Base-by-base conservation (phyloP, 1,140 invertebrate species). In the Drosophila truncata region DNA sequence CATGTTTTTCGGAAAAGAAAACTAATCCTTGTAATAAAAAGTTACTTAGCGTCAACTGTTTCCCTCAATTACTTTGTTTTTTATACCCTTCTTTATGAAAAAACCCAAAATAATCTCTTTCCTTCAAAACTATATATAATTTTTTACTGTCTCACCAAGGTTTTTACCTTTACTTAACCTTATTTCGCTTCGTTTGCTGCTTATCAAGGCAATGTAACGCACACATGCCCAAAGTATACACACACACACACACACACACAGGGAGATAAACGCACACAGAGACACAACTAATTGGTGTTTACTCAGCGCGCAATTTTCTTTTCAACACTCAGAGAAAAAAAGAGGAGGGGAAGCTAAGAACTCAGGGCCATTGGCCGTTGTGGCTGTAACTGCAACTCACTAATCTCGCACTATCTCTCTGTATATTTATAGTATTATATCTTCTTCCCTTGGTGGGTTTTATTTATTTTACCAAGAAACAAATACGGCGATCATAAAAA, bases 401-500 rank as follows among this genome's bases (percentile, higher is more conserved):
- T 80, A 88, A 87, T 87, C 85, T 78, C 76, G 31, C 50, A 44
- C 64, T 74, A 69, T 80, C 67, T 85, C 37, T 23, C 31, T 25
- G 16, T 35, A 8, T 54, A 69, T 11, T 27, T 39, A 8, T n/a
- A 46, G 16, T 55, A 35, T 66, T 66, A 64, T 87, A 60, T 78
- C 44, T 63, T 39, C 46, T 66, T 70, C 47, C 62, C 59, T 76
- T 57, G 66, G 27, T 35, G 4, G n/a, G 54, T 75, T 78, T 81
- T 88, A 88, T 88, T 88, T 77, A 70, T 71, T 77, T 82, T 82
- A 80, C 78, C 78, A 79, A 79, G 81, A 90, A 90, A 85, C 73
- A 88, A 88, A 88, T 90, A 82, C 64, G 69, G 49, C 64, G 65
- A 65, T 90, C 82, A 82, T 90, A 90, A 90, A 90, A 83, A 91